Evolutionary conservation across 2,113 vertebrate genomes (phyloP).

Genomic region (Addax nasomaculatus): DNA sequence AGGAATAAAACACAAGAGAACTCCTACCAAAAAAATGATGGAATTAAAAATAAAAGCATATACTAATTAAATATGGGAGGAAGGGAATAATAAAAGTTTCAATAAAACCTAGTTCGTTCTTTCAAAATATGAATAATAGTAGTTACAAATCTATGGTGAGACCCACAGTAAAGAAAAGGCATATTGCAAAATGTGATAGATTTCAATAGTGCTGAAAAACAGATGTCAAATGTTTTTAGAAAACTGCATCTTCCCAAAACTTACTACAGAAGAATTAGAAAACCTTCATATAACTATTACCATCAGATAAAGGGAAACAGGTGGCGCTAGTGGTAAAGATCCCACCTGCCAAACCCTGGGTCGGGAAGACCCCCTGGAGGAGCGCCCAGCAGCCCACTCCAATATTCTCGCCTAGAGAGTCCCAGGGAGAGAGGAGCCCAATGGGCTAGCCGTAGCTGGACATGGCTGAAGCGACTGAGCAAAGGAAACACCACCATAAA

Average conservation of each 20-base stretch:
- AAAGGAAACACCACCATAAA: background rate
- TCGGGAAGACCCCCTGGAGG: background rate
- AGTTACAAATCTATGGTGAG: background rate
- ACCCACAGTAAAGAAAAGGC: background rate
- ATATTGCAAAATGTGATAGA: background rate
- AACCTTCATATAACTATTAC: background rate
- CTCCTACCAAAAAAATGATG: background rate
- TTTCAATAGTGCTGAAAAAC: background rate
- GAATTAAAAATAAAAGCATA: background rate
- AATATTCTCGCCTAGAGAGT: background rate
- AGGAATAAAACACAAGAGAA: background rate
- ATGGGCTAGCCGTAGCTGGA: background rate
- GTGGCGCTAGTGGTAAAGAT: background rate
- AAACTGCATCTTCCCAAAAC: background rate
- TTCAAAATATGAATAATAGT: background rate
- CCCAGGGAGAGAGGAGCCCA: background rate
- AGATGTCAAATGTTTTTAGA: background rate
- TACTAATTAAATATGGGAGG: background rate
- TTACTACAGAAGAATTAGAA: background rate
- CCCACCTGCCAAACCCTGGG: background rate
- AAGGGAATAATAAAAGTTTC: background rate
- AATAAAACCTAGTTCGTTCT: background rate
- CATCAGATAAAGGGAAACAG: background rate
- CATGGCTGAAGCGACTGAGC: background rate
- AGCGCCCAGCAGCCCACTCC: background rate